phyloP scores from a whole-genome alignment of 2,888 invertebrate genomes.

The Fissipunctia ypsillon region DNA sequence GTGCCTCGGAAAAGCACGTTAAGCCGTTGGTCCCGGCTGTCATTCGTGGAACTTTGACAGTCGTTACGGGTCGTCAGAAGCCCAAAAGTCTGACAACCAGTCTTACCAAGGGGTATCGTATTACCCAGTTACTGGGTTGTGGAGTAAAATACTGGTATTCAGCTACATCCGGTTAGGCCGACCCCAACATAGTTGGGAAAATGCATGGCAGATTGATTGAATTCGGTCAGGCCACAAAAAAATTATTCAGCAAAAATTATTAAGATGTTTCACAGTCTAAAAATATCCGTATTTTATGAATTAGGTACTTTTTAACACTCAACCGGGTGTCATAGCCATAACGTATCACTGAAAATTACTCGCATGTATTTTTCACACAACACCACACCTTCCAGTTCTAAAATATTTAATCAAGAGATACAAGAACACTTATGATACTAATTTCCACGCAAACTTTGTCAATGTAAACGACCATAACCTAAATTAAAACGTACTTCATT shows the following conservation, averaged over 20 bases:
- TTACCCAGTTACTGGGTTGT: too few species aligned
- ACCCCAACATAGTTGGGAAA: too few species aligned
- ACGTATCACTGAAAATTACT: slow-evolving; percentile 13
- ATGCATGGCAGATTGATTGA: too few species aligned
- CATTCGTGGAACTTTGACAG: too few species aligned
- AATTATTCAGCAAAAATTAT: neutral
- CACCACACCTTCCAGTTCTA: slow-evolving; percentile 20
- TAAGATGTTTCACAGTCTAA: neutral
- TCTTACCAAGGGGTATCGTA: too few species aligned
- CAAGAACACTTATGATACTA: slow-evolving; percentile 14
- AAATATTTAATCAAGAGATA: slow-evolving; percentile 31
- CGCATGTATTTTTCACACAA: neutral
- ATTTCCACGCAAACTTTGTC: slow-evolving; percentile 49
- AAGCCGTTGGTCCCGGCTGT: too few species aligned
- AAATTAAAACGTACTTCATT: slow-evolving; percentile 64
- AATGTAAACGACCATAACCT: slow-evolving; percentile 57
- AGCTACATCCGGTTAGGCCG: too few species aligned
- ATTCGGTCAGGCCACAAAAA: neutral
- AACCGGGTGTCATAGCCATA: slow-evolving; percentile 9
- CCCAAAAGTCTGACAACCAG: too few species aligned
- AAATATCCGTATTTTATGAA: neutral
- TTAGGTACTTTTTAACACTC: neutral
- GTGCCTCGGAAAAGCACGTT: too few species aligned
- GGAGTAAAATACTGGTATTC: too few species aligned
- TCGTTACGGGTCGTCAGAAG: too few species aligned